Base-by-base conservation (phyloP, 2,888 invertebrate genomes). In the Drosophila macrospina region DNA sequence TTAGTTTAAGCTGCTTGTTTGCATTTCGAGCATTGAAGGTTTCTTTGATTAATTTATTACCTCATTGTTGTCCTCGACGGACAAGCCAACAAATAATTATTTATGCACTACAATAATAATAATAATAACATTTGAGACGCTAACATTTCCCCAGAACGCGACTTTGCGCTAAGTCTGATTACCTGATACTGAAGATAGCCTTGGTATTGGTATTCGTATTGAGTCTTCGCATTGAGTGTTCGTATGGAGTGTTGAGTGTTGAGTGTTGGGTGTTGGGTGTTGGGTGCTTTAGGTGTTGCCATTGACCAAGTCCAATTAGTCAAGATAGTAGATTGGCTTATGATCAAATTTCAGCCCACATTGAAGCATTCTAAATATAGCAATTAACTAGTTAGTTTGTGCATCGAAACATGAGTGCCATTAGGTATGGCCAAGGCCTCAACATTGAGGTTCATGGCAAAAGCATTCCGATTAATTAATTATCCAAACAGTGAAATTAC, bases 21-120 rank as follows among this genome's bases (percentile, higher is more conserved):
- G 52, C 54, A 44, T 59, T 45, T 66, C 48, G 47, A 1, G 20
- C 15, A 15, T 8, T 16, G 32, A 6, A 10, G 32, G 2, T 8
- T 51, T 47, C 30, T 61, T 56, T 67, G 59, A 63, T 57, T 80
- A 66, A 65, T 68, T 78, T 66, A 60, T 76, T 55, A 59, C n/a
- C 11, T 26, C 5, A 13, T 34, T 51, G 15, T 66, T 56, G 45
- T 52, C n/a, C n/a, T n/a, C 50, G 57, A 67, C 63, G 30, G 44
- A 4, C 56, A 66, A 66, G 69, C 62, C 51, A 55, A 47, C 47
- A 74, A 65, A 57, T 64, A 59, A 68, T 68, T 50, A 59, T 61
- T 78, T 57, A 67, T 68, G 56, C 41, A 44, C 8, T 15, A n/a
- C 30, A 11, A 30, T 10, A 24, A 24, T 6, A n/a, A 15, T 5